Conservation (phyloP, 1,140 invertebrate species). For the Bicyclus anynana region DNA sequence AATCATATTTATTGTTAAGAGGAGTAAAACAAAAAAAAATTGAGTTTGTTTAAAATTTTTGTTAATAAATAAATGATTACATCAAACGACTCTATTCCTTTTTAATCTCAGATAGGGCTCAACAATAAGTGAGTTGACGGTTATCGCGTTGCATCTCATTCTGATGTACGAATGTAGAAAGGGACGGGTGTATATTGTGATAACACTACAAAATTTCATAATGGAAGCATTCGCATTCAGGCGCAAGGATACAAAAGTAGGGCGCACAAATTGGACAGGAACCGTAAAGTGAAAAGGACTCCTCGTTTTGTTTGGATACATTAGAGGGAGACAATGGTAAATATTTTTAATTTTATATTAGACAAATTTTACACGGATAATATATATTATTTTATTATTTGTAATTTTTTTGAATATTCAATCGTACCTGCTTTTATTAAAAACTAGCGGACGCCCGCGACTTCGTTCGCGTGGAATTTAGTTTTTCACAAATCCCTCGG, state of each 20-base stretch:
- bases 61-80: background rate
- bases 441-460: no score
- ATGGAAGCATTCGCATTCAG: constrained; percentile 41
- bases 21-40: no score
- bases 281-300: constrained; percentile 9
- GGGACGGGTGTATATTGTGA: constrained; percentile 33
- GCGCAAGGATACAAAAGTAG: constrained; percentile 54
- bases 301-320: constrained; percentile 15
- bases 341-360: constrained; percentile 12
- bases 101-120: constrained; percentile 31
- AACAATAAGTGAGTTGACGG: constrained; percentile 17
- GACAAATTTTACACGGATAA: no score
- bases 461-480: no score
- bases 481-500: no score
- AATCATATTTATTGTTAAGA: no score
- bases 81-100: constrained; percentile 17
- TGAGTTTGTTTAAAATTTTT: background rate
- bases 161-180: constrained; percentile 23
- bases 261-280: constrained; percentile 43
- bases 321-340: constrained; percentile 26
- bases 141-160: constrained; percentile 33
- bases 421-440: no score
- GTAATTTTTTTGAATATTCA: no score
- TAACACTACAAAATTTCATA: constrained; percentile 43
- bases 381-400: no score